Conservation (phyloP, 2,888 invertebrate species). For the Mystacides longicornis region DNA sequence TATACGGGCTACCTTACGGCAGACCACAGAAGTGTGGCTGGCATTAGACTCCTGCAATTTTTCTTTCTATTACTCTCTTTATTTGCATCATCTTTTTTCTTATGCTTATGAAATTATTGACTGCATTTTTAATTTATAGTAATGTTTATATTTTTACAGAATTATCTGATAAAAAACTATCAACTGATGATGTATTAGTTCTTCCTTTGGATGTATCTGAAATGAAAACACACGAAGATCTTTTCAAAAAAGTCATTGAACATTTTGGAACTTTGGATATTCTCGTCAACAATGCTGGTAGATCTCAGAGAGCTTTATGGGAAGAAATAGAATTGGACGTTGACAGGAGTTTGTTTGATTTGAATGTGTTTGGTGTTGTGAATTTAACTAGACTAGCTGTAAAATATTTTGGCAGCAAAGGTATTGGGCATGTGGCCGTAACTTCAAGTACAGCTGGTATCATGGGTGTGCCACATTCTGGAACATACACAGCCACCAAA, state of each 20-base stretch:
- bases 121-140: no score
- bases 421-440: constrained; percentile 61
- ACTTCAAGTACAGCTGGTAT: constrained; percentile 71
- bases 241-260: constrained; percentile 53
- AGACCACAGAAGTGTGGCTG: no score
- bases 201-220: constrained; percentile 62
- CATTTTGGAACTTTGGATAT: constrained; percentile 69
- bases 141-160: constrained; percentile 32
- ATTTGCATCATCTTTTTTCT: no score
- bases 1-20: no score
- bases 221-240: constrained; percentile 50
- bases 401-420: constrained; percentile 50
- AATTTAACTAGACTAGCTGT: constrained; percentile 63
- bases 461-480: constrained; percentile 57
- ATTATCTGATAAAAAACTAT: constrained; percentile 37
- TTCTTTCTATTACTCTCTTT: no score
- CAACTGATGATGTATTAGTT: constrained; percentile 56
- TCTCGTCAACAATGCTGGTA: constrained; percentile 73
- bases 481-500: constrained; percentile 66
- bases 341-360: constrained; percentile 65
- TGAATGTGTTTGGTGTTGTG: constrained; percentile 69
- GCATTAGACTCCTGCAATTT: no score
- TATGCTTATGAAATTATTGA: no score
- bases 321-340: constrained; percentile 61
- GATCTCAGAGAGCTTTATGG: constrained; percentile 69